phyloP scores from a whole-genome alignment of 2,797 vertebrate species.

The Rhadinocentrus ornatus region DNA sequence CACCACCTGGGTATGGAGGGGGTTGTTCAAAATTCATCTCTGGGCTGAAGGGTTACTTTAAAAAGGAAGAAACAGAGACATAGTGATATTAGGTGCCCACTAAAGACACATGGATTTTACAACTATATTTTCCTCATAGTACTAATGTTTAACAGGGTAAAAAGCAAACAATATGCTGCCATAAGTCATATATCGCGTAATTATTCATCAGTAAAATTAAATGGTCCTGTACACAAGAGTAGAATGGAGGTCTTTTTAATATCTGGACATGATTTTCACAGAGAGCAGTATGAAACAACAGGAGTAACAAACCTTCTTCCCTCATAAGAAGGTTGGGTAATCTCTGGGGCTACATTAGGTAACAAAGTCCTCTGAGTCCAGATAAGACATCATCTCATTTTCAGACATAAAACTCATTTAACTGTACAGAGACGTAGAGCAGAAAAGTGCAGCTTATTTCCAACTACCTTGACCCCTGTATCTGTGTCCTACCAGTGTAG shows the following conservation, averaged over 20 bases:
- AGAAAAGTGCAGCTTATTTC: slow-evolving; percentile 3
- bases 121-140: not conserved
- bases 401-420: slow-evolving; percentile 37
- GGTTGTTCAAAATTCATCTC: slow-evolving; percentile 92
- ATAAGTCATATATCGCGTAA: not conserved
- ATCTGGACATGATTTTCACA: not conserved
- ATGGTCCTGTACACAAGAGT: not conserved
- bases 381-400: slow-evolving; percentile 31
- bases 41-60: slow-evolving; percentile 70
- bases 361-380: slow-evolving; percentile 40
- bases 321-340: not conserved
- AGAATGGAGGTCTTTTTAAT: not conserved
- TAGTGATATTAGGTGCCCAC: not conserved
- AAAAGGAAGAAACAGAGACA: slow-evolving; percentile 31
- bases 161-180: not conserved
- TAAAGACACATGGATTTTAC: not conserved
- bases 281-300: not conserved
- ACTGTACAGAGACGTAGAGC: not conserved
- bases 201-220: not conserved
- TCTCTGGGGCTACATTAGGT: slow-evolving; percentile 50
- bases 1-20: slow-evolving; percentile 89
- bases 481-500: slow-evolving; percentile 1
- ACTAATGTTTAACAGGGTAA: not conserved
- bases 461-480: slow-evolving; percentile 2
- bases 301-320: not conserved